Evolutionary conservation across 1,140 invertebrate species (phyloP).

Genomic region (Hylaeus volcanicus): DNA sequence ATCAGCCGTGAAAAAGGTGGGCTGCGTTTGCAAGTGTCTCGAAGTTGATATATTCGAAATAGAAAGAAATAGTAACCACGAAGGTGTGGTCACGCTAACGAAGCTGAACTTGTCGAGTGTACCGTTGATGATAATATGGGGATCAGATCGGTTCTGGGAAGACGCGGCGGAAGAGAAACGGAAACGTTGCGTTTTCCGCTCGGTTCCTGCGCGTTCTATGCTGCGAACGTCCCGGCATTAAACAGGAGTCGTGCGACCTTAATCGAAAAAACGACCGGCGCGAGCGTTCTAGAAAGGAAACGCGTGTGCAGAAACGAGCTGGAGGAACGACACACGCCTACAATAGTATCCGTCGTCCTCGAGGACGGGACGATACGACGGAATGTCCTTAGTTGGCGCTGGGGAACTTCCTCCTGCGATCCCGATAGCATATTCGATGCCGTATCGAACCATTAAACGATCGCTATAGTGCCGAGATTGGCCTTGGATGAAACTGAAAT

Average conservation of each 20-base stretch:
- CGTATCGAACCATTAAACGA: not conserved
- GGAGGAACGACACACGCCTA: constrained; percentile 7
- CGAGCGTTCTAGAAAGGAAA: not conserved
- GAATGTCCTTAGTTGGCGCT: constrained; percentile 19
- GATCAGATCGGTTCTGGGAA: not conserved
- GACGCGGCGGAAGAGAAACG: not conserved
- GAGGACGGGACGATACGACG: constrained; percentile 2
- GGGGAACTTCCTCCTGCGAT: not conserved
- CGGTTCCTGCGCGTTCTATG: not conserved
- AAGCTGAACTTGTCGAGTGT: not conserved
- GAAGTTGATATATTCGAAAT: too few relatives aligned
- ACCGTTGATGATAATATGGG: not conserved
- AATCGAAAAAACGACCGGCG: not conserved
- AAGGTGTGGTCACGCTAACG: not conserved
- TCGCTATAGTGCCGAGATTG: too few relatives aligned
- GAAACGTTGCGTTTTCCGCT: not conserved
- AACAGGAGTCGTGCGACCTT: constrained; percentile 20
- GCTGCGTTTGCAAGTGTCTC: too few relatives aligned
- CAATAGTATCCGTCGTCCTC: constrained; percentile 18
- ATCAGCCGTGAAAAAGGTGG: too few relatives aligned
- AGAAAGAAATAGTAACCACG: too few relatives aligned
- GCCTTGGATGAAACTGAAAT: too few relatives aligned
- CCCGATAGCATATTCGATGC: not conserved
- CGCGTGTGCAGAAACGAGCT: not conserved
- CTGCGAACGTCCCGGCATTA: constrained; percentile 11